Conservation (phyloP, 92 coral and sea anemone species). For the Porites rus region DNA sequence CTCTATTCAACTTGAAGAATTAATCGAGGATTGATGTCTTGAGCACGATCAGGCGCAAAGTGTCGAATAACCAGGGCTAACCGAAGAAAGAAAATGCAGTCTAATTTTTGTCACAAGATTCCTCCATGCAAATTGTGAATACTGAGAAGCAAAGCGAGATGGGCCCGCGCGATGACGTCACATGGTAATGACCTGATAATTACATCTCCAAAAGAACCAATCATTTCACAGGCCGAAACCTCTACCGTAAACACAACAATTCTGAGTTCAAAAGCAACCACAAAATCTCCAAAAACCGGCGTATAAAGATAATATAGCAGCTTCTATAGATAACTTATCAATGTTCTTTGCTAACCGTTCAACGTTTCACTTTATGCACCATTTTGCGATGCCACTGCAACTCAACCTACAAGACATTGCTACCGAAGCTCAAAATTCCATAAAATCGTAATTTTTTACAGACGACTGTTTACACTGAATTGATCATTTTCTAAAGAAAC, state of each 20-base stretch:
- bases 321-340: too few species aligned
- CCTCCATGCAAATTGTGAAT: conserved; percentile 50
- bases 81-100: conserved; percentile 16
- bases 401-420: too few species aligned
- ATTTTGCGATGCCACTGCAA: too few species aligned
- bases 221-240: conserved; percentile 17
- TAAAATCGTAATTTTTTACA: too few species aligned
- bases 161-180: conserved; percentile 62
- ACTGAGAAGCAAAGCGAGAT: conserved; percentile 10
- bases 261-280: background rate
- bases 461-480: too few species aligned
- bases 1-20: conserved; percentile 13
- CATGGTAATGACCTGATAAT: conserved; percentile 41
- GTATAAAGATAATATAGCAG: too few species aligned
- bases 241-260: conserved; percentile 4
- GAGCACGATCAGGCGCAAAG: conserved; percentile 21
- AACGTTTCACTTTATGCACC: too few species aligned
- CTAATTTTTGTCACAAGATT: conserved; percentile 41
- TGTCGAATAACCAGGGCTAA: conserved; percentile 14
- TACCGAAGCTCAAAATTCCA: too few species aligned
- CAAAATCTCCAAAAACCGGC: background rate
- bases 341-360: background rate
- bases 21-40: conserved; percentile 15
- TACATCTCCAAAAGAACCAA: conserved; percentile 29
- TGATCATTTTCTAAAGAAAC: too few species aligned